Conservation (phyloP, 2,113 vertebrate genomes). For the Dasyprocta punctata region DNA sequence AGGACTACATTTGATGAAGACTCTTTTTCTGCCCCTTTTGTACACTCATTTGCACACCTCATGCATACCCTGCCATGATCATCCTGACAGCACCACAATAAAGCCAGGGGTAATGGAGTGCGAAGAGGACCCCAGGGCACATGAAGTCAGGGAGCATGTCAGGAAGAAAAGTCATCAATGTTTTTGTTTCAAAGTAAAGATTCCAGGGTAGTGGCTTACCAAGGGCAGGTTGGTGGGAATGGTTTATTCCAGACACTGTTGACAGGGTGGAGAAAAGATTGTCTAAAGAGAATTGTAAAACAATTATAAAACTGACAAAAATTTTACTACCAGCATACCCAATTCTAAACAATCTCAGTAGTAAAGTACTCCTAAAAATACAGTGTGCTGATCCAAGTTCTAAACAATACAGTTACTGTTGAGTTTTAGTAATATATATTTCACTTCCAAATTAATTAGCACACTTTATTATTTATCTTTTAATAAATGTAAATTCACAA, state of each 20-base stretch:
- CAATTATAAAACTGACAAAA: neutral
- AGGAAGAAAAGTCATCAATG: neutral
- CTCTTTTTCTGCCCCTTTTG: neutral
- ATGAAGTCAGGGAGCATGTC: neutral
- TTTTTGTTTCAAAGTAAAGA: neutral
- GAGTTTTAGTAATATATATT: neutral
- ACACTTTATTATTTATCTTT: neutral
- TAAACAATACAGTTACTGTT: neutral
- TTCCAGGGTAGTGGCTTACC: neutral
- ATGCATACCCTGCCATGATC: neutral
- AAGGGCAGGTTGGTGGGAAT: neutral
- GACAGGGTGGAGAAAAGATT: neutral
- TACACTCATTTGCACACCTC: rapidly evolving
- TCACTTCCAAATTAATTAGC: neutral
- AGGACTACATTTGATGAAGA: neutral
- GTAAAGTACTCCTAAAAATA: slow-evolving; percentile 15
- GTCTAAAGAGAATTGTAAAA: neutral
- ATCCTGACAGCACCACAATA: neutral
- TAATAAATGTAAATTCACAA: neutral
- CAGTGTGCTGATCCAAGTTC: neutral
- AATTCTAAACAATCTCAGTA: neutral
- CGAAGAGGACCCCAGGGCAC: neutral
- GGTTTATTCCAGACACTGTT: neutral
- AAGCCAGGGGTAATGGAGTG: neutral
- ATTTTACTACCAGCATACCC: neutral